Conservation (phyloP, 2,113 vertebrate genomes). For the Callipepla squamata region DNA sequence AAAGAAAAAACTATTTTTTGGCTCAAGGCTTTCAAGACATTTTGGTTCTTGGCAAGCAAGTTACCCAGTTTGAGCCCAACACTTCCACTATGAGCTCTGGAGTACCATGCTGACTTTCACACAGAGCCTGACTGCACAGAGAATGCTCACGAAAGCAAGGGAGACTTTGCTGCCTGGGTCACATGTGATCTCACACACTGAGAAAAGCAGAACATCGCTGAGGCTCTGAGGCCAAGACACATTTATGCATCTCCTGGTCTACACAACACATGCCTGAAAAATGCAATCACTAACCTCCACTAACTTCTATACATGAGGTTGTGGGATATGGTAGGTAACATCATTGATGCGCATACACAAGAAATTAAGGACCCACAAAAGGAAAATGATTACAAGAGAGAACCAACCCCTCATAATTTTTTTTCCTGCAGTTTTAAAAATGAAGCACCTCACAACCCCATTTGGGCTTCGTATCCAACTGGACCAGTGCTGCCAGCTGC, state of each 20-base stretch:
- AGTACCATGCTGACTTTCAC: not conserved
- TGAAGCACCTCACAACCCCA: accelerated
- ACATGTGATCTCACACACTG: not conserved
- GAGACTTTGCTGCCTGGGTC: not conserved
- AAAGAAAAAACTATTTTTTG: constrained; percentile 61
- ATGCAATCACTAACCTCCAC: not conserved
- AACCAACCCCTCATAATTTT: not conserved
- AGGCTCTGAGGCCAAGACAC: not conserved
- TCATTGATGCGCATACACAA: not conserved
- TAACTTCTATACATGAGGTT: not conserved
- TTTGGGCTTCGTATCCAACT: not conserved
- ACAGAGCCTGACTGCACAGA: not conserved
- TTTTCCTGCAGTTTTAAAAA: not conserved
- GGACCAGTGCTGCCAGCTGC: not conserved
- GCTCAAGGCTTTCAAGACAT: constrained; percentile 60
- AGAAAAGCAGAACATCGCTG: not conserved
- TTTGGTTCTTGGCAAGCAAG: constrained; percentile 48
- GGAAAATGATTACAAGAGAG: not conserved
- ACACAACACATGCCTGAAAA: not conserved
- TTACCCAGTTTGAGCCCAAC: constrained; percentile 58
- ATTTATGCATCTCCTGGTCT: accelerated
- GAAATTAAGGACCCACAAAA: not conserved
- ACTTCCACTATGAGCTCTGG: constrained; percentile 3
- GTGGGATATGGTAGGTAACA: not conserved
- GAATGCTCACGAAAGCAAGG: not conserved